These are phyloP conservation scores for Apogon hyalosoma DNA, from an alignment of 2,797 vertebrate genomes.

Conservation along the genomic window DNA sequence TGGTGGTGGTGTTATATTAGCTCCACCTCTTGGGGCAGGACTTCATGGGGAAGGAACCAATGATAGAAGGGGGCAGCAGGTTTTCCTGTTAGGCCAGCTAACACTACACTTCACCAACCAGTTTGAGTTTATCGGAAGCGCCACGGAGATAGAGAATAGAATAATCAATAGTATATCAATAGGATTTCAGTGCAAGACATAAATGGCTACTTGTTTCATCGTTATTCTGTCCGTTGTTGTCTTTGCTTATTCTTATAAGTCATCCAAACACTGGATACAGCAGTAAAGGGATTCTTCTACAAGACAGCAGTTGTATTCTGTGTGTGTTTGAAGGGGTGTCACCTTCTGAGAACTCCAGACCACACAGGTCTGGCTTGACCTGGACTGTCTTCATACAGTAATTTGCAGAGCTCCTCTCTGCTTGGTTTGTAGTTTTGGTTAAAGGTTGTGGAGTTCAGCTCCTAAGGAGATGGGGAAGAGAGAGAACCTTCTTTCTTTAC, in stretches of 20 bases:
- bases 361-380: slow-evolving; percentile 14
- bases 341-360: slow-evolving; percentile 34
- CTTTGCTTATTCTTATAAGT: slow-evolving; percentile 59
- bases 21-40: slow-evolving; percentile 56
- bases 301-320: slow-evolving; percentile 50
- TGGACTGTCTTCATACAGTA: slow-evolving; percentile 25
- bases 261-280: slow-evolving; percentile 76
- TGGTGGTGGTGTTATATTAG: slow-evolving; percentile 3
- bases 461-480: slow-evolving; percentile 24
- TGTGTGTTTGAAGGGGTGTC: slow-evolving; percentile 16
- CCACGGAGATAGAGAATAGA: slow-evolving; percentile 79
- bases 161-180: slow-evolving; percentile 56
- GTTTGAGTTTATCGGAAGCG: slow-evolving; percentile 83
- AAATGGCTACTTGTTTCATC: slow-evolving; percentile 85
- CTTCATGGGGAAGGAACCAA: slow-evolving; percentile 57
- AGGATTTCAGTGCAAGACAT: slow-evolving; percentile 85
- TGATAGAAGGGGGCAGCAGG: slow-evolving; percentile 59
- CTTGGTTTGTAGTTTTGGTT: slow-evolving; percentile 70
- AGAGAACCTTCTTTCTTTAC: slow-evolving; percentile 6
- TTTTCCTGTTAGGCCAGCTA: slow-evolving; percentile 86
- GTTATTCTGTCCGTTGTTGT: slow-evolving; percentile 56
- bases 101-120: slow-evolving; percentile 78
- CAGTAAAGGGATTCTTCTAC: slow-evolving; percentile 84
- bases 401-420: slow-evolving; percentile 44
- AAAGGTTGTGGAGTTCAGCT: slow-evolving; percentile 65